Base-by-base conservation (phyloP, 1,140 invertebrate genomes). In the Drosophila ohnishii region DNA sequence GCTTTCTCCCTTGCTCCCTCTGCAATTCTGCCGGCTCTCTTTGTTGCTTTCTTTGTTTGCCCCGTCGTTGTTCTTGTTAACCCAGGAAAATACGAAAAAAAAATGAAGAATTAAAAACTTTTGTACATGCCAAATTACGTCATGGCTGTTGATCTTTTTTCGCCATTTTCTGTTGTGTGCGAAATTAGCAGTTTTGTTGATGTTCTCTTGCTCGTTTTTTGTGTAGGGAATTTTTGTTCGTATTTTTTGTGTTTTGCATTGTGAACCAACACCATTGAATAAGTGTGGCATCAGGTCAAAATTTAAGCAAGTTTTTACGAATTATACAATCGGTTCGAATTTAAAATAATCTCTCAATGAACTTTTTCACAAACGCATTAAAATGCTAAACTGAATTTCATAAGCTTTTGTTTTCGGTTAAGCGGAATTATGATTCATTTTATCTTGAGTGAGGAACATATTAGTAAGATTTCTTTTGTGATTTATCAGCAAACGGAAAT, bases 111-210 rank as follows among this genome's bases (percentile, higher is more conserved):
- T 79, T 82, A 51, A 62, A 76, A 80, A 63, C 51, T 67, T 85
- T 85, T 59, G 59, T 62, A 71, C 72, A 87, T 79, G 83, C 66
- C 67, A 63, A 72, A 87, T 87, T 78, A 86, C 79, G 71, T 86
- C 79, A 86, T 87, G 57, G 55, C 75, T 74, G 32, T 55, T 61
- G 51, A 59, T 71, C 42, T 40, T 64, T 35, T 69, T 62, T 70
- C 32, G 40, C 40, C 28, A 28, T 44, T 63, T 42, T 35, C 50
- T 39, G 35, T 50, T 42, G 37, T 61, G 59, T 34, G 28, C 42
- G 19, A 76, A 78, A 71, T 78, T 61, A 67, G 63, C 75, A 69
- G 47, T 67, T 42, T 62, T 64, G 28, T 42, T 42, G 37, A 58
- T 39, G 44, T 66, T 62, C 25, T 55, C 35, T 44, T 44, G 34